Conservation (phyloP, 2,797 vertebrate species). For the Borostomias antarcticus region DNA sequence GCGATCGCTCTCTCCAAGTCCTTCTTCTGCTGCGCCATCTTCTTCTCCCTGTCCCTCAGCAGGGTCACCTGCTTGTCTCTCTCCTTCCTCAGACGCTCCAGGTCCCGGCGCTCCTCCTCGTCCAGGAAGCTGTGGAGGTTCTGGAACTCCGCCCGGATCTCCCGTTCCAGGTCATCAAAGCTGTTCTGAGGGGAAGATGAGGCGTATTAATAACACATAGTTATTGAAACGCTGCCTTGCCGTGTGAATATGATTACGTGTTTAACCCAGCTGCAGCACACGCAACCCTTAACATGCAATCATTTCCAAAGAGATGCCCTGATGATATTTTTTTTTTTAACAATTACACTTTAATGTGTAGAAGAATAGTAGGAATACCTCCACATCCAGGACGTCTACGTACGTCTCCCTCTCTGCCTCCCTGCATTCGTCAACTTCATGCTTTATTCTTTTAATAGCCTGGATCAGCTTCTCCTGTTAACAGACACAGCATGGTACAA, state of each 20-base stretch:
- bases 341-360: too few species aligned
- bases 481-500: conserved; percentile 26
- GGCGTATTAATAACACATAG: neutral
- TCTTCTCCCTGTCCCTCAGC: conserved; percentile 75
- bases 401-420: conserved; percentile 72
- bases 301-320: too few species aligned
- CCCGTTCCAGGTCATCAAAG: conserved; percentile 74
- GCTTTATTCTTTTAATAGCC: conserved; percentile 81
- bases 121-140: conserved; percentile 78
- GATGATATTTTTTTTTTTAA: too few species aligned
- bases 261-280: neutral
- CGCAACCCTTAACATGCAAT: neutral
- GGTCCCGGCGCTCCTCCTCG: conserved; percentile 69
- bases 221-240: too few species aligned
- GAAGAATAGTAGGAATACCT: conserved; percentile 68
- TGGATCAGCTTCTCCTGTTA: conserved; percentile 76
- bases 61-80: conserved; percentile 69
- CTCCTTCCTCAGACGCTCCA: conserved; percentile 70
- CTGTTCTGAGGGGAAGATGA: conserved; percentile 7
- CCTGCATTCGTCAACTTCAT: conserved; percentile 74
- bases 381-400: conserved; percentile 63
- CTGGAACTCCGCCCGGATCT: conserved; percentile 75
- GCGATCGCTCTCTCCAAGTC: conserved; percentile 71
- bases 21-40: conserved; percentile 68
- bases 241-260: too few species aligned